Conservation (phyloP, 2,797 vertebrate species). For the Gymnodraco acuticeps region DNA sequence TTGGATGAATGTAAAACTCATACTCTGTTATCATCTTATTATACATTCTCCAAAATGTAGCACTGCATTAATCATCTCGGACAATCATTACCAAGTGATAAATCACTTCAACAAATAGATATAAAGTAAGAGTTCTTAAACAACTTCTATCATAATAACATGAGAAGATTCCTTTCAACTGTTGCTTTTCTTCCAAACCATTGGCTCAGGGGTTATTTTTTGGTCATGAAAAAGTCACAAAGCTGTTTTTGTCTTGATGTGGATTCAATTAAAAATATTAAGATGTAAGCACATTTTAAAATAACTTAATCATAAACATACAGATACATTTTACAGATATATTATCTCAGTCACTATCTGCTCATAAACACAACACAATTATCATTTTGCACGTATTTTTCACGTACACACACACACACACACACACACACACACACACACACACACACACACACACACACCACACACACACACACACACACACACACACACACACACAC, state of each 20-base stretch:
- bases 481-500: neutral
- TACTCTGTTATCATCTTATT: neutral
- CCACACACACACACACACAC: no score
- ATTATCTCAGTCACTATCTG: slow-evolving; percentile 1
- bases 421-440: no score
- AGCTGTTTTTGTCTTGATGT: neutral
- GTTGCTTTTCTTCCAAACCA: neutral
- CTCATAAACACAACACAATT: neutral
- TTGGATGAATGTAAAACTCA: neutral
- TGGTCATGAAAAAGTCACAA: neutral
- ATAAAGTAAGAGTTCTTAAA: neutral
- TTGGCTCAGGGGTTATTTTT: neutral
- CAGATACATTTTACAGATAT: neutral
- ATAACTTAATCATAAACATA: neutral
- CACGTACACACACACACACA: no score
- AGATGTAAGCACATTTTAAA: neutral
- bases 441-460: neutral
- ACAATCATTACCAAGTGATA: neutral
- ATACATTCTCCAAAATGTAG: slow-evolving; percentile 8
- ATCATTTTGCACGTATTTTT: neutral
- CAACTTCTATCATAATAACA: neutral
- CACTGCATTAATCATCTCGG: slow-evolving; percentile 22
- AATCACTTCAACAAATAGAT: neutral
- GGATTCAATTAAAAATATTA: neutral
- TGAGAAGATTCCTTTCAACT: neutral